phyloP scores from a whole-genome alignment of 2,888 invertebrate species.

The Harpalus rufipes region DNA sequence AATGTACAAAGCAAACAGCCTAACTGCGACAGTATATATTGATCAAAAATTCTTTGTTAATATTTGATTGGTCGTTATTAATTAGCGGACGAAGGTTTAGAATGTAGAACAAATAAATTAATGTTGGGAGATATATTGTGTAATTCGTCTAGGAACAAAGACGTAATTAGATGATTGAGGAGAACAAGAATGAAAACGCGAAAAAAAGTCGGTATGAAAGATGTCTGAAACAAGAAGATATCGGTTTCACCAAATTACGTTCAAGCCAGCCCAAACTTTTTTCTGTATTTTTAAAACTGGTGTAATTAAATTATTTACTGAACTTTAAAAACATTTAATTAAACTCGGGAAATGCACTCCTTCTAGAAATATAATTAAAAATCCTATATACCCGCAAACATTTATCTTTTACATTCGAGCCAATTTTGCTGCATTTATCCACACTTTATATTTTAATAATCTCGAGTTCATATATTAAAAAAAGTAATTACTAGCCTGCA shows the following conservation, averaged over 20 bases:
- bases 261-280: not conserved
- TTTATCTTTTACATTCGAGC: not conserved
- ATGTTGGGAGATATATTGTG: not conserved
- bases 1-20: too few species aligned
- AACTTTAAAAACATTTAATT: constrained; percentile 41
- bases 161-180: not conserved
- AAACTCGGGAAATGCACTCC: not conserved
- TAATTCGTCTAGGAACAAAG: not conserved
- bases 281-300: constrained; percentile 13
- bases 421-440: not conserved
- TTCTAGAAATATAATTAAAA: not conserved
- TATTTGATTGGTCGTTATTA: too few species aligned
- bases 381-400: not conserved
- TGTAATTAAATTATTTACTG: constrained; percentile 48
- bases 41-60: too few species aligned
- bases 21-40: too few species aligned
- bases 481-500: not conserved
- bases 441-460: not conserved
- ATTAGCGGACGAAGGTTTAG: not conserved
- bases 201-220: not conserved
- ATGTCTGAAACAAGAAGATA: not conserved
- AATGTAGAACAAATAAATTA: too few species aligned
- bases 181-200: not conserved
- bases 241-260: not conserved
- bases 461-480: not conserved